A percentile compares a stretch with the other conserved stretches of the same genome.
phyloP scores from a whole-genome alignment of 2,113 vertebrate species.

The Myrmecobius fasciatus region DNA sequence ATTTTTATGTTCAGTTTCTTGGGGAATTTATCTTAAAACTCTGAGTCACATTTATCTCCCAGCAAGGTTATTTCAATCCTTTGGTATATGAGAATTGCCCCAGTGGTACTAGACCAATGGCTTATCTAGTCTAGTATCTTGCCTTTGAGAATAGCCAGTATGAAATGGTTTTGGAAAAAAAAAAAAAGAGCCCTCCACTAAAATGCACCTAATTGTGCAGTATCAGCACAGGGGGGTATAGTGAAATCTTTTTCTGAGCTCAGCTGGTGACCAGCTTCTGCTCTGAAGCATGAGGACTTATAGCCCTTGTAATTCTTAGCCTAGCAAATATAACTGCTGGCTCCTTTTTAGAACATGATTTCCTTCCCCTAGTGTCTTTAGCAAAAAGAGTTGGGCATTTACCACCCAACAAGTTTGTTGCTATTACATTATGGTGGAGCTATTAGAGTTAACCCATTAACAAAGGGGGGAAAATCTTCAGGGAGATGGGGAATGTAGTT shows the following conservation, averaged over 20 bases:
- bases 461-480: slow-evolving; percentile 58
- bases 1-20: slow-evolving; percentile 67
- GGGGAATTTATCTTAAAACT: slow-evolving; percentile 74
- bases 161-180: slow-evolving; percentile 48
- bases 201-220: slow-evolving; percentile 79
- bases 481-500: slow-evolving; percentile 62
- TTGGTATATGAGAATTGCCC: slow-evolving; percentile 59
- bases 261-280: slow-evolving; percentile 82
- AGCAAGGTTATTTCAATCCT: slow-evolving; percentile 75
- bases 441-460: slow-evolving; percentile 77
- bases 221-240: slow-evolving; percentile 70
- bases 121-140: slow-evolving; percentile 73
- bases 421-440: slow-evolving; percentile 66
- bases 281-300: slow-evolving; percentile 82
- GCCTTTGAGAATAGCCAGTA: slow-evolving; percentile 72
- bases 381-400: slow-evolving; percentile 76
- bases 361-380: slow-evolving; percentile 73
- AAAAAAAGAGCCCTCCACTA: slow-evolving; percentile 59
- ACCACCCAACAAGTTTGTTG: slow-evolving; percentile 76
- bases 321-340: slow-evolving; percentile 64
- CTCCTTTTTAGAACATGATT: slow-evolving; percentile 69
- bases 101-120: slow-evolving; percentile 74
- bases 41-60: slow-evolving; percentile 74
- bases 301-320: slow-evolving; percentile 82
- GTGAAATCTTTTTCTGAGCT: slow-evolving; percentile 76